Evolutionary conservation across 1,140 invertebrate genomes (phyloP).

Genomic region (Hypsibius dujardini): DNA sequence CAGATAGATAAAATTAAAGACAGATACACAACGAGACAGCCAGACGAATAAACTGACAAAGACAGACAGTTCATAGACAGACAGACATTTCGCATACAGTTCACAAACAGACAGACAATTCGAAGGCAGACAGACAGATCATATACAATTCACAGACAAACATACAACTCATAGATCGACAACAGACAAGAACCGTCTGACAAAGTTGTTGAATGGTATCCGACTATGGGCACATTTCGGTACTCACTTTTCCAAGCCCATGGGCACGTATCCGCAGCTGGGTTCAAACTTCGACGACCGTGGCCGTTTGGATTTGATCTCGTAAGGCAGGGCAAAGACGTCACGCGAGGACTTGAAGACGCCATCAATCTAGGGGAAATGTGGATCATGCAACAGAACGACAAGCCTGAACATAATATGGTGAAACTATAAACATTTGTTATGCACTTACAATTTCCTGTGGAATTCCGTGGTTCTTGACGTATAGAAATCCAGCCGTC

Average conservation of each 20-base stretch:
- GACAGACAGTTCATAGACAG: too few species aligned
- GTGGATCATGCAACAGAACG: not conserved
- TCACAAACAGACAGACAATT: too few species aligned
- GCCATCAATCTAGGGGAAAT: not conserved
- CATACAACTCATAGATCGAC: too few species aligned
- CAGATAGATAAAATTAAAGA: too few species aligned
- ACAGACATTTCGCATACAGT: too few species aligned
- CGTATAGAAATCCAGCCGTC: conserved; percentile 7
- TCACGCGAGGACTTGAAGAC: not conserved
- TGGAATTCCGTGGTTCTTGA: conserved; percentile 12
- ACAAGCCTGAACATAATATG: not conserved
- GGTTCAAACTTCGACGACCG: conserved; percentile 10
- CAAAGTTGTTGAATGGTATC: not conserved
- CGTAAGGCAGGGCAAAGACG: not conserved
- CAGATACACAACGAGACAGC: too few species aligned
- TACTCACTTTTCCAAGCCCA: conserved; percentile 11
- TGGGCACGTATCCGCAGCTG: conserved; percentile 14
- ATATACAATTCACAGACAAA: too few species aligned
- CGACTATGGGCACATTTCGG: not conserved
- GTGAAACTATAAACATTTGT: too few species aligned
- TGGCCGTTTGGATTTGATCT: not conserved
- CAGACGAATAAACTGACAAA: too few species aligned
- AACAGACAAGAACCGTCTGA: too few species aligned
- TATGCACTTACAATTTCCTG: not conserved
- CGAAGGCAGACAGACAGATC: too few species aligned